These are phyloP conservation scores for Esox niger DNA, from an alignment of 2,113 vertebrate genomes.

Conservation along the genomic window DNA sequence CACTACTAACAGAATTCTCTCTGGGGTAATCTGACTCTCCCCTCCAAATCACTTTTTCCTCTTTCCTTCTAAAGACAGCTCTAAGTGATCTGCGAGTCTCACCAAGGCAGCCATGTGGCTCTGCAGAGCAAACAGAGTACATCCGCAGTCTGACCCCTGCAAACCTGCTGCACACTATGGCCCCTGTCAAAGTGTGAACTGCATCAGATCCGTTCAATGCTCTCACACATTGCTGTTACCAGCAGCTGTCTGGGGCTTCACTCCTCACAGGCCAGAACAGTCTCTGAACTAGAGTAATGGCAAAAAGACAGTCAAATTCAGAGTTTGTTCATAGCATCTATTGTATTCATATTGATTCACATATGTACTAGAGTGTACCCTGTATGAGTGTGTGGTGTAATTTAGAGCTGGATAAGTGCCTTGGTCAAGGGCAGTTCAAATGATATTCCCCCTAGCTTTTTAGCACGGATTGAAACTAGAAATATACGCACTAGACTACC, in stretches of 20 bases:
- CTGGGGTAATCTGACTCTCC: conserved; percentile 29
- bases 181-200: conserved; percentile 7
- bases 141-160: conserved; percentile 59
- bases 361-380: too few species aligned
- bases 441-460: too few species aligned
- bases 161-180: conserved; percentile 38
- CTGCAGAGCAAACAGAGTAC: conserved; percentile 55
- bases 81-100: conserved; percentile 29
- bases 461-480: too few species aligned
- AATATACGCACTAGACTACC: too few species aligned
- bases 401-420: too few species aligned
- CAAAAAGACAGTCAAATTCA: neutral
- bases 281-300: conserved; percentile 18
- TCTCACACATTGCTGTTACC: conserved; percentile 43
- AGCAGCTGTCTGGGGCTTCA: conserved; percentile 1
- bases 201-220: conserved; percentile 39
- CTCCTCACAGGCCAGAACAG: conserved; percentile 23
- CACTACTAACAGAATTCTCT: conserved; percentile 2
- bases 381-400: too few species aligned
- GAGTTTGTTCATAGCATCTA: too few species aligned
- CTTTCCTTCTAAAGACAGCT: conserved; percentile 30
- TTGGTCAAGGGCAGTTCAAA: too few species aligned
- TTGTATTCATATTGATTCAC: too few species aligned
- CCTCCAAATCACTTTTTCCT: conserved; percentile 47
- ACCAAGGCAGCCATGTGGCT: conserved; percentile 45